Evolutionary conservation across 2,888 invertebrate species (phyloP), one percentile per base, ranked within the genome.

Genomic region (Limnephilus lunatus): DNA sequence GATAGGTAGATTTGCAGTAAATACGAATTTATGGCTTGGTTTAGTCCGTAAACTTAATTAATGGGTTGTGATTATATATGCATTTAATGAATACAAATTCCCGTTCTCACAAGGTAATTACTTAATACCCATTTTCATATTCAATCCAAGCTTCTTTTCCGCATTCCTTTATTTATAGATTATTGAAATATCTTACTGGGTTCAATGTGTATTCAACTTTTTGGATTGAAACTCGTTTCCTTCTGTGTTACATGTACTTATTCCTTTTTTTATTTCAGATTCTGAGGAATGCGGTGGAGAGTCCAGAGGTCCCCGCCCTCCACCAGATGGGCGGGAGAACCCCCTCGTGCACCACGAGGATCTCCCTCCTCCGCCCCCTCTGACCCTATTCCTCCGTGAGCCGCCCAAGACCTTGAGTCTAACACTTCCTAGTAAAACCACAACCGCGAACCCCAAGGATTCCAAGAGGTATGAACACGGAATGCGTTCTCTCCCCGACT

Each of bases 251-350:
- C 30, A 25, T 82, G 15, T 31, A 31, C 25, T 15, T 39, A 32
- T 31, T 48, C 81, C 85, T 80, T 81, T 89, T 85, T 93, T 91
- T 93, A 94, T 93, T 92, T 32, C 92, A 93, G 93, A 93, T 85
- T 89, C 94, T 94, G 93, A 94, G 94, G 95, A 95, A 95, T 95
- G 95, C 94, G 95, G 94, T 94, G 96, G 96, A 94, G 96, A 95
- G 94, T 94, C 97, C 90, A 96, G 97, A 94, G 97, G 97, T 94
- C 97, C 97, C 89, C 96, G 98, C 94, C 97, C 98, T 95, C 98
- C 98, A 94, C 98, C 98, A 85, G 98, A 98, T 95, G 98, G 98
- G 94, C 98, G 98, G 95, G 98, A 98, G 95, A 98, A 98, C 95
- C 98, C 98, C 91, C 96, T 96, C 87, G 97, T 97, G 94, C 97